phyloP scores from a whole-genome alignment of 2,797 vertebrate species.

The Hemibagrus guttatus region DNA sequence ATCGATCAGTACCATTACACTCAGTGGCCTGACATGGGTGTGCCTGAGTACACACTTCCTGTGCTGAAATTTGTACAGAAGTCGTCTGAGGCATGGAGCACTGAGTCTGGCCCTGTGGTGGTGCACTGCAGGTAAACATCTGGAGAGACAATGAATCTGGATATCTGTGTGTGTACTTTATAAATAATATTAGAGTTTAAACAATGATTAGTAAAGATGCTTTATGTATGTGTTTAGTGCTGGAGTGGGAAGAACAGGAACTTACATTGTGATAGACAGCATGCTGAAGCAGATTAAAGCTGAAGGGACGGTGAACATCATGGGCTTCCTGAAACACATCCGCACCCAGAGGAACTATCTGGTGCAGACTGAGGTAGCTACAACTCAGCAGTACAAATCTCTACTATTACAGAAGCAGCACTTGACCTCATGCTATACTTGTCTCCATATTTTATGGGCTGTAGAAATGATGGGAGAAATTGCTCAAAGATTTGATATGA shows the following conservation, averaged over 20 bases:
- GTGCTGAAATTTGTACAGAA: constrained; percentile 90
- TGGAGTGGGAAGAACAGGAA: constrained; percentile 92
- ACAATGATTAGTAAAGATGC: background rate
- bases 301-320: constrained; percentile 85
- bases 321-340: constrained; percentile 95
- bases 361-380: constrained; percentile 94
- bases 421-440: background rate
- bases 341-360: constrained; percentile 94
- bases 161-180: background rate
- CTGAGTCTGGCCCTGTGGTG: constrained; percentile 81
- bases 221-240: constrained; percentile 72
- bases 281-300: constrained; percentile 92
- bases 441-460: too few relatives aligned
- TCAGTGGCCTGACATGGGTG: constrained; percentile 98
- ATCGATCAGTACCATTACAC: constrained; percentile 94
- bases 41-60: constrained; percentile 87
- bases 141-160: background rate
- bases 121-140: constrained; percentile 91
- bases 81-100: constrained; percentile 78
- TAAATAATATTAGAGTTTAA: background rate
- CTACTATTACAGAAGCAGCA: background rate
- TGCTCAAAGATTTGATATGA: background rate
- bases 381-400: background rate
- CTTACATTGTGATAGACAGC: constrained; percentile 95
- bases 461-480: background rate